phyloP scores from a whole-genome alignment of 2,888 invertebrate genomes.

The Parnassius smintheus region DNA sequence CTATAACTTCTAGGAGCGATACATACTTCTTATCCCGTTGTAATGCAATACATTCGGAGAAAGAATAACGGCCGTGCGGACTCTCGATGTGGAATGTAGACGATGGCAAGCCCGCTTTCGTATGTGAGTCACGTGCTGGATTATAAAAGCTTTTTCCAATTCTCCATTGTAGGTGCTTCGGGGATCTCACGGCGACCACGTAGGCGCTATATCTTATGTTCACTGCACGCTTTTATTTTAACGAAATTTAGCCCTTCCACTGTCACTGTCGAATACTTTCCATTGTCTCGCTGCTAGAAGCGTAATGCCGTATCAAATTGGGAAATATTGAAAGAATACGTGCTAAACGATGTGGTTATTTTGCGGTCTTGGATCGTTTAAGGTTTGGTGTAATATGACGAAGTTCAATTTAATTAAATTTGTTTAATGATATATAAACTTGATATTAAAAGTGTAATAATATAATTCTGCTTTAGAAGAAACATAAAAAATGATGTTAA shows the following conservation, averaged over 20 bases:
- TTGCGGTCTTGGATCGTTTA: conserved; percentile 41
- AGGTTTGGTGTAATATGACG: conserved; percentile 37
- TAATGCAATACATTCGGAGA: conserved; percentile 47
- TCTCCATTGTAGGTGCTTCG: conserved; percentile 74
- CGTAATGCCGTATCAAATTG: conserved; percentile 73
- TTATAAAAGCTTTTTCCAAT: conserved; percentile 82
- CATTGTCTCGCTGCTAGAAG: conserved; percentile 66
- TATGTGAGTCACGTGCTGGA: conserved; percentile 79
- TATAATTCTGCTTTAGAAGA: too few relatives aligned
- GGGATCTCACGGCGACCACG: conserved; percentile 74
- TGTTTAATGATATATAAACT: too few relatives aligned
- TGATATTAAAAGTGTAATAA: too few relatives aligned
- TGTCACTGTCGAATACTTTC: conserved; percentile 77
- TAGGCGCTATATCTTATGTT: conserved; percentile 79
- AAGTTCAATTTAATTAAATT: conserved; percentile 3
- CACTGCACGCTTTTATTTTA: conserved; percentile 79
- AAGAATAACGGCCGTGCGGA: conserved; percentile 42
- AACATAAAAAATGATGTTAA: too few relatives aligned
- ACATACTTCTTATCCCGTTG: conserved; percentile 11
- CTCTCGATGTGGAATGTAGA: conserved; percentile 31
- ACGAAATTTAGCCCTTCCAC: conserved; percentile 76
- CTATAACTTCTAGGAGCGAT: neutral
- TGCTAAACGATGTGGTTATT: conserved; percentile 65
- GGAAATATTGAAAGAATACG: conserved; percentile 78
- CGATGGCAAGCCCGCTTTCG: conserved; percentile 46